Percentiles rank a stretch among this genome's conserved stretches.
Conservation (phyloP, 2,113 vertebrate genomes). For the Ibidorhyncha struthersii region DNA sequence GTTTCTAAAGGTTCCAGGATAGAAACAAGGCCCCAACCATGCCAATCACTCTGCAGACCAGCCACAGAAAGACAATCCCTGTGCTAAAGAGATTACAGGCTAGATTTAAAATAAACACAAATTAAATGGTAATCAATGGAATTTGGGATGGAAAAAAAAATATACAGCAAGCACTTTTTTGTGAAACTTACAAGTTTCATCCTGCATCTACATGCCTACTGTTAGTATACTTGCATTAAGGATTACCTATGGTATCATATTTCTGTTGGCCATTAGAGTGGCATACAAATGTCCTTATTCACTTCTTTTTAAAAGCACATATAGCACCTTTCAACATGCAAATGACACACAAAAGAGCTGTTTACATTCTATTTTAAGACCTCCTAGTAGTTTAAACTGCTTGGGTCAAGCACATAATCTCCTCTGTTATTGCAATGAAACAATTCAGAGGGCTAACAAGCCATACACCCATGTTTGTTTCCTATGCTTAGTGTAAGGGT, state of each 20-base stretch:
- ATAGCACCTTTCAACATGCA: neutral
- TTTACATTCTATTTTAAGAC: constrained; percentile 12
- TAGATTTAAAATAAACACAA: constrained; percentile 31
- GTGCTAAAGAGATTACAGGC: neutral
- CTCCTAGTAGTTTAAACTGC: neutral
- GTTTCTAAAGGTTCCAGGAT: neutral
- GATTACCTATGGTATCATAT: neutral
- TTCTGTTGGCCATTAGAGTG: neutral
- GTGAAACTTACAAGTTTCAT: neutral
- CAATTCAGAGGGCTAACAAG: neutral
- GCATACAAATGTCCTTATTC: neutral
- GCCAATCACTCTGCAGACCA: neutral
- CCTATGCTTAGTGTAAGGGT: neutral
- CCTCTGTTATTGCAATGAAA: neutral
- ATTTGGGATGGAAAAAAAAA: neutral
- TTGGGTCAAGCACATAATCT: neutral
- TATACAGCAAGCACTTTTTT: neutral
- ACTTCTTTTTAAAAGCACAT: neutral
- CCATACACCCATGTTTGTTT: neutral
- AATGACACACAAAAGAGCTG: neutral
- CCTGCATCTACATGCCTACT: neutral
- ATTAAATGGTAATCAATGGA: neutral
- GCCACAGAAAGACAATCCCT: neutral
- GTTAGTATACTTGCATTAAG: neutral
- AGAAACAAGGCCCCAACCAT: neutral